Base-by-base conservation (phyloP, 2,888 invertebrate genomes). In the Harpagoxenus sublaevis region DNA sequence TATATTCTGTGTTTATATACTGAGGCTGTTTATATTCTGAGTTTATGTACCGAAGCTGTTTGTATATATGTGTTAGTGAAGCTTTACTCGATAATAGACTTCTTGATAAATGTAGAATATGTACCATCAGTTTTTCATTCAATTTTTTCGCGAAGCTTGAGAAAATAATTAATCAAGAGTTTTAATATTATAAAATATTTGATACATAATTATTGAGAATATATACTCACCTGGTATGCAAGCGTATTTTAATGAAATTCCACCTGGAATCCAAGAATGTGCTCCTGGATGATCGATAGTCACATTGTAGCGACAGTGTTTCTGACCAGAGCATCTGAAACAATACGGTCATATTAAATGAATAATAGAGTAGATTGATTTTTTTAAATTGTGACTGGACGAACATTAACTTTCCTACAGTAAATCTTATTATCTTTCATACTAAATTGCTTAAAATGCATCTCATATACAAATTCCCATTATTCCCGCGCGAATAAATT, bases 291-390 rank as follows among this genome's bases (percentile, higher is more conserved):
- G 97, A 95, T 97, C 97, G 89, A 96, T 96, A 0, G 95, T 94
- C 86, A 97, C 95, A 84, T 96, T 96, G 93, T 97, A 97, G 91
- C 97, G 97, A 95, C 97, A 97, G 93, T 97, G 97, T 92, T 97
- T 97, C 85, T 96, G 96, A 0, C 97, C 97, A 8, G 97, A 97
- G 95, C 97, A 97, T 94, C 97, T 97, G 96, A 94, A 94, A 15
- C 53, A 15, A 15, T 8, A 57, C 6, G 31, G 2, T 15, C 18
- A 5, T n/a, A 8, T 28, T 45, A 57, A 45, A 35, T 73, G 12
- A 18, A 60, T 48, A n/a, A 60, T 4, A 45, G 15, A 48, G 3
- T 81, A 48, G 5, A 70, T 53, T 39, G 12, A 51, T 39, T 62
- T 31, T n/a, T 18, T 28, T 18, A 42, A 31, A 42, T 10, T 9